A percentile compares a stretch with the other conserved stretches of the same genome.
Conservation (phyloP, 2,797 vertebrate species). For the Holocentrus rufus region DNA sequence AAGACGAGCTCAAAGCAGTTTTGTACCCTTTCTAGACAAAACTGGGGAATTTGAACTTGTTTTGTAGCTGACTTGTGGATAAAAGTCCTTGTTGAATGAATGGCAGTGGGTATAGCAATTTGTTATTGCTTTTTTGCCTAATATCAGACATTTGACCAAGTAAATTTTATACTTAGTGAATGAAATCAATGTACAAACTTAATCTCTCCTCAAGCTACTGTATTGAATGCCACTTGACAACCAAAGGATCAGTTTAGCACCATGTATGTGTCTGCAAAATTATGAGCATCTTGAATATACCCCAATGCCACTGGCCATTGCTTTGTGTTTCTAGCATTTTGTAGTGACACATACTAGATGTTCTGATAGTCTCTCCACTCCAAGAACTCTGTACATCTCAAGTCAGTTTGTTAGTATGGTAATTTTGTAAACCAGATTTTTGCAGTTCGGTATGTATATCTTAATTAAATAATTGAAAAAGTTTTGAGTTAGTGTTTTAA, state of each 20-base stretch:
- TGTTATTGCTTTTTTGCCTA: slow-evolving; percentile 30
- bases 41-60: slow-evolving; percentile 37
- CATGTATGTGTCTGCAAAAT: slow-evolving; percentile 20
- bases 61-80: slow-evolving; percentile 37
- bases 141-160: slow-evolving; percentile 32
- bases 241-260: slow-evolving; percentile 22
- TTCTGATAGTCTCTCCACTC: slow-evolving; percentile 42
- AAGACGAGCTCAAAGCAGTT: slow-evolving; percentile 34
- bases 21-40: slow-evolving; percentile 61
- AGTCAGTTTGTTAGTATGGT: slow-evolving; percentile 77
- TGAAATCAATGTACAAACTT: slow-evolving; percentile 29
- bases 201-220: slow-evolving; percentile 40
- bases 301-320: slow-evolving; percentile 35
- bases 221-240: slow-evolving; percentile 38
- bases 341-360: slow-evolving; percentile 40
- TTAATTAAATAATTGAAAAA: slow-evolving; percentile 75
- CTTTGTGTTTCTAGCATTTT: slow-evolving; percentile 56
- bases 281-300: slow-evolving; percentile 40
- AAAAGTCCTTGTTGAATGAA: slow-evolving; percentile 23
- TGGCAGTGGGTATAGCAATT: slow-evolving; percentile 25
- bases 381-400: slow-evolving; percentile 73
- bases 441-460: slow-evolving; percentile 84
- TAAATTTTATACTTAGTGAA: slow-evolving; percentile 24
- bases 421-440: slow-evolving; percentile 86
- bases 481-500: slow-evolving; percentile 23